Evolutionary conservation across 2,797 vertebrate species (phyloP), one percentile per base, ranked within the genome.

Genomic region (Fistularia commersonii): DNA sequence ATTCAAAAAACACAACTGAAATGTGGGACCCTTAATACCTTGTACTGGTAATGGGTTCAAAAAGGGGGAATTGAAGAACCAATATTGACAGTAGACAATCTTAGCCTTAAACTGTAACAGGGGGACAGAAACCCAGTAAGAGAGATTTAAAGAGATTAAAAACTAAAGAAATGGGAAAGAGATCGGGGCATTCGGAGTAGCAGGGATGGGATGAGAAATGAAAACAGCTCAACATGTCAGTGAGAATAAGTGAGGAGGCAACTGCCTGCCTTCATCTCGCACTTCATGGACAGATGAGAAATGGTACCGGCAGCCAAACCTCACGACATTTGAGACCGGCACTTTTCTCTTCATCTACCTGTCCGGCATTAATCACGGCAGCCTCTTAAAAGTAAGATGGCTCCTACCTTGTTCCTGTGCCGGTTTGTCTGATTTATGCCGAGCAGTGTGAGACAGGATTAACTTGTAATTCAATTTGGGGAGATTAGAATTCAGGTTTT

Each of bases 391-490:
- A 1, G 1, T 8, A 3, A 12, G 32, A 11, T 33, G 7, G 39
- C 44, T 42, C 15, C 8, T 9, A 14, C 42, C 13, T 61, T 55
- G 46, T 56, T 40, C 5, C 36, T 11, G 13, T 57, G 52, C 32
- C 31, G 1, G 1, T 48, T 12, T 38, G 36, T 39, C n/a, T 53
- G 15, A 41, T 55, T 62, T 45, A 23, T 47, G 23, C 23, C 23
- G 23, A 23, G 23, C 23, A 23, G 4, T 23, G 23, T 23, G 44
- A 32, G 51, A 45, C 42, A 11, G 62, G 70, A 74, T 74, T 74
- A 76, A 54, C 44, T 66, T 64, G 65, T 72, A 72, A 74, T 77
- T 74, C 49, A 74, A 63, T 72, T 72, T 53, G 15, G 45, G 48
- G 40, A 60, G 77, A 72, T 80, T 77, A 66, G 57, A 67, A 64